phyloP scores from a whole-genome alignment of 2,797 vertebrate species.

The Buceros bicornis region DNA sequence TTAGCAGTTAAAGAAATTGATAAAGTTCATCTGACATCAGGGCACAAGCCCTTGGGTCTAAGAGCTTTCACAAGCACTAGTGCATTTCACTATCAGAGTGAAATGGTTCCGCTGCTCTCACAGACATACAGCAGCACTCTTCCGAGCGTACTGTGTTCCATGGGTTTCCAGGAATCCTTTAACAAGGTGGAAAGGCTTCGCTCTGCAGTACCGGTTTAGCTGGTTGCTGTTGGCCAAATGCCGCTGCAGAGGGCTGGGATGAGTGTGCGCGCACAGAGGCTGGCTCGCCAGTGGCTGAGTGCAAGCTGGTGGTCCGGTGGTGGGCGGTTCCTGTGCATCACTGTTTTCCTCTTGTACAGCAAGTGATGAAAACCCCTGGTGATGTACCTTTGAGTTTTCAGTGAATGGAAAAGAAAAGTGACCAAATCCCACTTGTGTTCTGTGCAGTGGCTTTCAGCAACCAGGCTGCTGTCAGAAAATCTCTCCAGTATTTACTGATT shows the following conservation, averaged over 20 bases:
- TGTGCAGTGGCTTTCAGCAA: neutral
- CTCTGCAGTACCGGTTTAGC: neutral
- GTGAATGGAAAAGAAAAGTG: neutral
- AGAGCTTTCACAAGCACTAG: neutral
- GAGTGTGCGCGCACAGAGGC: neutral
- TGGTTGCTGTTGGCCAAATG: neutral
- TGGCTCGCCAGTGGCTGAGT: neutral
- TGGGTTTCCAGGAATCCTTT: neutral
- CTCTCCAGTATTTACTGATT: neutral
- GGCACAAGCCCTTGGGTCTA: neutral
- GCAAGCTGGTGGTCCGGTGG: accelerated
- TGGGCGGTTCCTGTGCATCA: neutral
- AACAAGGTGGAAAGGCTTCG: accelerated
- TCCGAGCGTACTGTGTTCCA: neutral
- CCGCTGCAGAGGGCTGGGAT: neutral
- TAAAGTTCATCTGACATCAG: neutral
- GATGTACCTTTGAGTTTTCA: neutral
- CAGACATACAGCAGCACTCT: neutral
- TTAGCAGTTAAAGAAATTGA: neutral
- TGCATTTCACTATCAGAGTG: neutral
- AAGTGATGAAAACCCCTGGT: neutral
- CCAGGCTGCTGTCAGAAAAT: neutral
- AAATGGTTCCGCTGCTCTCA: neutral
- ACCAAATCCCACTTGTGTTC: neutral
- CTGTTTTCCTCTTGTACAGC: neutral